Evolutionary conservation across 2,888 invertebrate genomes (phyloP).

Genomic region (Himalopsyche kuldschensis): DNA sequence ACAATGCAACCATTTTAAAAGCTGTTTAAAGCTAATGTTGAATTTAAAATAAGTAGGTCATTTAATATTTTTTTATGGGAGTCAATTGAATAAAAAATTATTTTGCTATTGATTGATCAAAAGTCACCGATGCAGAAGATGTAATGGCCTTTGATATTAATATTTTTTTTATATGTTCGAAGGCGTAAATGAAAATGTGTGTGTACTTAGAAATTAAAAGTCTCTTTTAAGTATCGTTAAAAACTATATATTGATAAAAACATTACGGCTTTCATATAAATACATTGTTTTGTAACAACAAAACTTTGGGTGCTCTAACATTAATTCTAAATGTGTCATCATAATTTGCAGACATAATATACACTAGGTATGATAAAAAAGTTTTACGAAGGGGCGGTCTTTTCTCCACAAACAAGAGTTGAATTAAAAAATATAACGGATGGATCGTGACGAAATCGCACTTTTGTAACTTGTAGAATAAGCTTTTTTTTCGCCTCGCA

Average conservation of each 20-base stretch:
- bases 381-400: slow-evolving; percentile 3
- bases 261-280: background rate
- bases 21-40: too few relatives aligned
- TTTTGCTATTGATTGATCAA: too few relatives aligned
- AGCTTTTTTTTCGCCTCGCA: slow-evolving; percentile 23
- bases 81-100: too few relatives aligned
- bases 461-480: slow-evolving; percentile 28
- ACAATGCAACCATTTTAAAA: too few relatives aligned
- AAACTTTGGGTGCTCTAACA: slow-evolving; percentile 8
- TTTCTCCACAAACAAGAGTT: slow-evolving; percentile 12
- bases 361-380: slow-evolving; percentile 26
- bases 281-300: background rate
- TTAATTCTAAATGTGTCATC: slow-evolving; percentile 36
- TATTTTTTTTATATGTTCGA: too few relatives aligned
- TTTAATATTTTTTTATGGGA: too few relatives aligned
- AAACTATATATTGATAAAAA: background rate
- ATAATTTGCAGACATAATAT: slow-evolving; percentile 31
- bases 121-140: too few relatives aligned
- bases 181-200: too few relatives aligned
- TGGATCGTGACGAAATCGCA: slow-evolving; percentile 37
- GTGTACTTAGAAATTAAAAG: too few relatives aligned
- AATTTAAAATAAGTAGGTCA: too few relatives aligned
- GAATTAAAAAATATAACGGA: slow-evolving; percentile 37
- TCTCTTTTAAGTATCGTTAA: background rate
- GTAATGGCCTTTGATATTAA: too few relatives aligned